Percentiles rank a stretch among this genome's conserved stretches.
Conservation (phyloP, 2,113 vertebrate genomes). For the Ramphastos sulfuratus region DNA sequence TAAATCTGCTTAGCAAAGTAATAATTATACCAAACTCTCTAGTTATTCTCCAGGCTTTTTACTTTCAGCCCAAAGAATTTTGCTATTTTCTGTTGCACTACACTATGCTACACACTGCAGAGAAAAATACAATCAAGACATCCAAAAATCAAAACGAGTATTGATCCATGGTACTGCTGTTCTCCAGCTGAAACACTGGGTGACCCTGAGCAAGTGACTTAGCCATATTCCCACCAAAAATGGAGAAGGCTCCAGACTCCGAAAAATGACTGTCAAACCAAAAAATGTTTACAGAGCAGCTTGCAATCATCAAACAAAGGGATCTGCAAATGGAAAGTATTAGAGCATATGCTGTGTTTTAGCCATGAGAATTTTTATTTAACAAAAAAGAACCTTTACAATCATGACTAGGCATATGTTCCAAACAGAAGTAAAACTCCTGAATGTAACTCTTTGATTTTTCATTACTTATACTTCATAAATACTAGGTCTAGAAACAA, state of each 20-base stretch:
- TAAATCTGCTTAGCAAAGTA: not conserved
- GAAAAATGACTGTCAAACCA: constrained; percentile 9
- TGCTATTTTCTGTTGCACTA: not conserved
- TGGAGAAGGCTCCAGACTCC: constrained; percentile 7
- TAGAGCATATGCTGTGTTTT: constrained; percentile 10
- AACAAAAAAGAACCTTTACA: not conserved
- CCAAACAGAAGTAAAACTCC: constrained; percentile 23
- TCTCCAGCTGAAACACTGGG: not conserved
- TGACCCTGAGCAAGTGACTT: not conserved
- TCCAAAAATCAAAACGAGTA: not conserved
- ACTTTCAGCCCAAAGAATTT: not conserved
- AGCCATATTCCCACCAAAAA: constrained; percentile 21
- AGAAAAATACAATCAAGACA: not conserved
- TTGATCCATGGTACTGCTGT: not conserved
- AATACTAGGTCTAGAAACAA: not conserved
- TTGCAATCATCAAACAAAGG: constrained; percentile 37
- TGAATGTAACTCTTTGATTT: not conserved
- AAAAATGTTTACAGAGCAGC: constrained; percentile 44
- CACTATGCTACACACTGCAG: not conserved
- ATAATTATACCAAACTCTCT: not conserved
- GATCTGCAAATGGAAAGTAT: constrained; percentile 52
- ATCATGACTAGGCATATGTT: constrained; percentile 16
- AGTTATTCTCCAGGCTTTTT: not conserved
- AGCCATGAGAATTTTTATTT: not conserved
- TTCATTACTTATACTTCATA: not conserved